Conservation (phyloP, 1,140 invertebrate genomes). For the Caerostris darwini region DNA sequence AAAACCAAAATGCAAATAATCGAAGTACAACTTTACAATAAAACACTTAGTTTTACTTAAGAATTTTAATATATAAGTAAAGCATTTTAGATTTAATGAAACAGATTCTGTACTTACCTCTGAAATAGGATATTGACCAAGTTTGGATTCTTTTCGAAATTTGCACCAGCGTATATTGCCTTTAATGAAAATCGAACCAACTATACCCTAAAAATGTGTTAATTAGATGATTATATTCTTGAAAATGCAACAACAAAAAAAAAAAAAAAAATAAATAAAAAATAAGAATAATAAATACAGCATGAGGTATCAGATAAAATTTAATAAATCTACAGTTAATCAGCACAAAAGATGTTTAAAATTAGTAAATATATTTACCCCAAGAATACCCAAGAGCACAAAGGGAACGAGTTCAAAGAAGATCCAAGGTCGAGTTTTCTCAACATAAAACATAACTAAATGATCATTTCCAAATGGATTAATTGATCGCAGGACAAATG, state of each 20-base stretch:
- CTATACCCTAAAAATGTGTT: constrained; percentile 86
- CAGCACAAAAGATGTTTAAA: neutral
- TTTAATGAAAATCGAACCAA: constrained; percentile 98
- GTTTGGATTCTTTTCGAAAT: constrained; percentile 95
- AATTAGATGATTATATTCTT: neutral
- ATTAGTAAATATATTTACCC: constrained; percentile 86
- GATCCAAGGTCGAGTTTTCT: constrained; percentile 99
- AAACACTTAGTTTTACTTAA: neutral
- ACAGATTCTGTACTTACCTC: constrained; percentile 85
- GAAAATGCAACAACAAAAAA: neutral
- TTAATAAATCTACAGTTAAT: neutral
- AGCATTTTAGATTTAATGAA: too few relatives aligned
- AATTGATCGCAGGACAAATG: constrained; percentile 97
- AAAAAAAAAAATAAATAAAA: neutral
- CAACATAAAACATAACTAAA: constrained; percentile 98
- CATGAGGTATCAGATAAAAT: neutral
- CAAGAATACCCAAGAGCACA: constrained; percentile 96
- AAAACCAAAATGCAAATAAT: neutral
- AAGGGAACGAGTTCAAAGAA: constrained; percentile 99
- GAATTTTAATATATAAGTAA: too few relatives aligned
- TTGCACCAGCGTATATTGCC: constrained; percentile 97
- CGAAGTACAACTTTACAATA: neutral
- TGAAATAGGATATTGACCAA: constrained; percentile 99
- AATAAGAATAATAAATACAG: neutral
- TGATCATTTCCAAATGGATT: constrained; percentile 99